Conservation (phyloP, 2,888 invertebrate species). For the Cerceris rybyensis region DNA sequence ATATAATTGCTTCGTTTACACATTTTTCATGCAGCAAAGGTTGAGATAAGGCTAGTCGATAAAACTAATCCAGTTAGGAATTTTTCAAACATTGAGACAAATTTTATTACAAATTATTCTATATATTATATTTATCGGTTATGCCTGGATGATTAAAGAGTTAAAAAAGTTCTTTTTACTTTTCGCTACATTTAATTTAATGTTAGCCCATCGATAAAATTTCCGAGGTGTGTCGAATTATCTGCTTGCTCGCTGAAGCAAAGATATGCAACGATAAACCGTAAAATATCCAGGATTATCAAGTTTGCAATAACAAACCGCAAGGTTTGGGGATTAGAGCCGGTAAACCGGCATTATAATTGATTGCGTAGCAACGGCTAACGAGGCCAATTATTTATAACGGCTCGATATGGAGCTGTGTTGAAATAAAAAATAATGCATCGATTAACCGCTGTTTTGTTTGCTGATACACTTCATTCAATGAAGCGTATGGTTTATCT, state of each 20-base stretch:
- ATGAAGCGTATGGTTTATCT: not conserved
- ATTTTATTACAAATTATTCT: too few relatives aligned
- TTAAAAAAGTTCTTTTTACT: not conserved
- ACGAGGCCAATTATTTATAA: conserved; percentile 53
- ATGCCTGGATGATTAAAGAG: too few relatives aligned
- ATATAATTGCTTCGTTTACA: too few relatives aligned
- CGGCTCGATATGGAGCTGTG: conserved; percentile 24
- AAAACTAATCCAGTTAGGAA: too few relatives aligned
- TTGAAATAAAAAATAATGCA: conserved; percentile 31
- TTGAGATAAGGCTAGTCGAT: too few relatives aligned
- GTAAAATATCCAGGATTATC: conserved; percentile 46
- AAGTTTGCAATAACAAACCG: conserved; percentile 47
- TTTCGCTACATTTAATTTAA: not conserved
- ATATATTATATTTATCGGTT: too few relatives aligned
- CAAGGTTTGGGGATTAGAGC: conserved; percentile 25
- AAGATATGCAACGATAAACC: conserved; percentile 22
- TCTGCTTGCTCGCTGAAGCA: conserved; percentile 3
- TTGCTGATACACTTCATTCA: conserved; percentile 10
- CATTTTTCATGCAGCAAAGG: too few relatives aligned
- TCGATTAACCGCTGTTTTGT: conserved; percentile 7
- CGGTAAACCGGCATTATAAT: conserved; percentile 50
- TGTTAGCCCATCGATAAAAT: not conserved
- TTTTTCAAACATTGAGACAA: too few relatives aligned
- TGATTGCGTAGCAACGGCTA: conserved; percentile 56
- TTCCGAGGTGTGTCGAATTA: conserved; percentile 2